Evolutionary conservation across 1,140 invertebrate species (phyloP).

Genomic region (Colletes latitarsis): DNA sequence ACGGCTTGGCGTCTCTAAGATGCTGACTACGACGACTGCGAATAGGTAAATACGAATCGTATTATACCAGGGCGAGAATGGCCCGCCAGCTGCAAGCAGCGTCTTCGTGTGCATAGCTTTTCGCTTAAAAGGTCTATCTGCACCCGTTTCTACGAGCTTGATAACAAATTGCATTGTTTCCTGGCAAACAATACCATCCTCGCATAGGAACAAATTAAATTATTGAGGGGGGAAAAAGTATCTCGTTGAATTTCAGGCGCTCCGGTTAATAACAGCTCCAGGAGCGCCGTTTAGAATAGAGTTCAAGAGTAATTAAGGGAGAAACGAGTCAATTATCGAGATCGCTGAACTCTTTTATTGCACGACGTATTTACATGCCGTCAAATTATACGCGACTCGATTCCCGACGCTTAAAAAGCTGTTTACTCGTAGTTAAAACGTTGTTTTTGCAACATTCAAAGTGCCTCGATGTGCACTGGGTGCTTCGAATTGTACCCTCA

Average conservation of each 20-base stretch:
- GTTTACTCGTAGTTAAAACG: too few relatives aligned
- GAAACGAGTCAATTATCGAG: background rate
- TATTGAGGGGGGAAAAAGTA: background rate
- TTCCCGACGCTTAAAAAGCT: too few relatives aligned
- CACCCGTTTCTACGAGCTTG: background rate
- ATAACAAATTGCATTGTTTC: constrained; percentile 39
- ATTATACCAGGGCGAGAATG: constrained; percentile 34
- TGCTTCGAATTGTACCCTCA: too few relatives aligned
- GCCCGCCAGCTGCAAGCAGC: background rate
- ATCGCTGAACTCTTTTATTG: background rate
- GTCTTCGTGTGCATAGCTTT: background rate
- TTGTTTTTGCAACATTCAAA: too few relatives aligned
- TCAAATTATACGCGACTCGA: too few relatives aligned
- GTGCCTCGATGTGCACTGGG: too few relatives aligned
- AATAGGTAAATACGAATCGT: constrained; percentile 54
- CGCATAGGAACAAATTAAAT: constrained; percentile 39
- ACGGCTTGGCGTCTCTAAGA: constrained; percentile 12
- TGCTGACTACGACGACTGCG: constrained; percentile 44
- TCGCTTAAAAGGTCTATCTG: constrained; percentile 30
- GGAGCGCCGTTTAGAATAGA: background rate
- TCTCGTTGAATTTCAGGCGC: background rate
- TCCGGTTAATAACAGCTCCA: constrained; percentile 1
- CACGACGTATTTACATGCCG: too few relatives aligned
- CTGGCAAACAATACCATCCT: constrained; percentile 12
- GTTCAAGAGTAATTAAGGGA: background rate